These are phyloP conservation scores for Poicephalus meyeri DNA, from an alignment of 2,113 vertebrate species.

Conservation along the genomic window DNA sequence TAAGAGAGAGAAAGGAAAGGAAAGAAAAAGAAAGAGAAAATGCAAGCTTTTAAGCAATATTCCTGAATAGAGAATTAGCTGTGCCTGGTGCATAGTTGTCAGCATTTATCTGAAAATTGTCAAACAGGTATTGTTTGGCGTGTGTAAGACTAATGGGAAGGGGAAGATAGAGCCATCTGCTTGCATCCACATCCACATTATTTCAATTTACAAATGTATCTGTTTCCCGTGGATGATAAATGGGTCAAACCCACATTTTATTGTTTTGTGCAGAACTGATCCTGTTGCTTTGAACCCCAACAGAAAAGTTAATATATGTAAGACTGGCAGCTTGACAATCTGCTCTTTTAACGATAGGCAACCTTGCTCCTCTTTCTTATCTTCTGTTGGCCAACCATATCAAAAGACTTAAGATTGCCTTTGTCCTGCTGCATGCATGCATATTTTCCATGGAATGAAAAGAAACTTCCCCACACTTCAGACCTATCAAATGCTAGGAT, in stretches of 20 bases:
- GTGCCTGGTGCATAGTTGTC: not conserved
- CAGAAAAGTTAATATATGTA: not conserved
- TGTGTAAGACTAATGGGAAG: not conserved
- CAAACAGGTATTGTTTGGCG: not conserved
- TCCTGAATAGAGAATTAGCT: not conserved
- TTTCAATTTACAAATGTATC: not conserved
- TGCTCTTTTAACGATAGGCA: not conserved
- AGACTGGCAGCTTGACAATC: not conserved
- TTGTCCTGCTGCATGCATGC: conserved; percentile 23
- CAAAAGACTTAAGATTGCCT: conserved; percentile 16
- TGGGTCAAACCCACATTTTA: not conserved
- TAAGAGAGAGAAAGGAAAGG: accelerated
- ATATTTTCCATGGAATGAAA: conserved; percentile 57
- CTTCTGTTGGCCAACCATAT: not conserved
- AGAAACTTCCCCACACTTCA: conserved; percentile 66
- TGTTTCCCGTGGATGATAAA: not conserved
- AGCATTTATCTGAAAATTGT: not conserved
- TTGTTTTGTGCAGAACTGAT: not conserved
- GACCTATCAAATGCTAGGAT: conserved; percentile 75
- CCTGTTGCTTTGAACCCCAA: conserved; percentile 26
- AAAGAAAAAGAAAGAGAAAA: too few relatives aligned
- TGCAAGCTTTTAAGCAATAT: not conserved
- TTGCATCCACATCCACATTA: not conserved
- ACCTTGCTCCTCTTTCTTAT: not conserved
- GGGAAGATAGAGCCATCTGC: not conserved